Evolutionary conservation across 2,888 invertebrate species (phyloP), one percentile per base, ranked within the genome.

Genomic region (Isoperla grammatica): DNA sequence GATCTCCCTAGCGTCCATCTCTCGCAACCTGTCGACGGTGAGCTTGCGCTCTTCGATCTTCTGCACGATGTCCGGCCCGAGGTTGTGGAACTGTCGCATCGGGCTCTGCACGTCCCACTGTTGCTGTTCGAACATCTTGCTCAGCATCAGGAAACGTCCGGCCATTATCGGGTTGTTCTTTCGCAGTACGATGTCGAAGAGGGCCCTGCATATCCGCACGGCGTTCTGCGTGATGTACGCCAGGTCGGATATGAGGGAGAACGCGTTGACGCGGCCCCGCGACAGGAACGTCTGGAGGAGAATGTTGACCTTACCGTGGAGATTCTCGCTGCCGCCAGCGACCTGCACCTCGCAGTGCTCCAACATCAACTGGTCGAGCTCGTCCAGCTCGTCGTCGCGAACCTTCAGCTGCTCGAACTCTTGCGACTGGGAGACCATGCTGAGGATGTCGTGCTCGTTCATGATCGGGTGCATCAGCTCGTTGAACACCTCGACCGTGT

Each of bases 361-460:
- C 29, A 80, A 76, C 29, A 84, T 78, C 15, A 96, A 78, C 45
- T 82, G 79, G 73, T 95, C 94, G 56, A 99, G 75, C 72, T 99
- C 98, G 12, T 87, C 83, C 67, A 95, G 74, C 74, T 99, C 99
- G 72, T 99, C 98, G 71, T 98, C 97, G 56, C 99, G 83, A 0
- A 95, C 90, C 80, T 97, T 97, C 0, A 98, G 80, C 70, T 98
- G 96, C 63, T 93, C 86, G 75, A 99, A 99, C 75, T 99, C 99
- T 48, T 92, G 90, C 2, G 98, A 88, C 63, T 87, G 83, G 0
- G 95, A 90, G 56, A 99, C 85, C 84, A 99, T 87, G 64, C 85
- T 84, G n/a, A 99, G 78, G 23, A 96, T 85, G 65, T 92, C 89
- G 0, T 85, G 83, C 65, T 94, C 92, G 2, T 85, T 86, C 91